Conservation (phyloP, 2,797 vertebrate species). For the Phaenicophaeus curvirostris region DNA sequence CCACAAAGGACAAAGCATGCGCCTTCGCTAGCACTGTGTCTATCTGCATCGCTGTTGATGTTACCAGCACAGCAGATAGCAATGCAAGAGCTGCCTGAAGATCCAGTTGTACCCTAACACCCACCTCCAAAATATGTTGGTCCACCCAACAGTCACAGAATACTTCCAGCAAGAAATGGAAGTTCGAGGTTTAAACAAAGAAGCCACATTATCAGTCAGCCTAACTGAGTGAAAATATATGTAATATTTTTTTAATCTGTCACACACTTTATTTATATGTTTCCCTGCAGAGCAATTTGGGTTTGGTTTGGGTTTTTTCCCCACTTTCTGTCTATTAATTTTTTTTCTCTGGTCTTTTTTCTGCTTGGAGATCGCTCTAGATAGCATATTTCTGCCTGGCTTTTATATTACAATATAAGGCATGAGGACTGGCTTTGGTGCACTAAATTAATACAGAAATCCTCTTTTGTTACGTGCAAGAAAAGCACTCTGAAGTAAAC, state of each 20-base stretch:
- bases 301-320: neutral
- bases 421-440: neutral
- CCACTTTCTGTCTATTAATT: neutral
- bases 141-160: neutral
- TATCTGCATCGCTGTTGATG: neutral
- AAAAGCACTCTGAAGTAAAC: neutral
- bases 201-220: neutral
- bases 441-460: neutral
- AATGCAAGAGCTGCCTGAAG: neutral
- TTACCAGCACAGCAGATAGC: neutral
- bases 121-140: fast-evolving
- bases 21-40: fast-evolving
- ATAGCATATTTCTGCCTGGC: neutral
- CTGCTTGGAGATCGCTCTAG: neutral
- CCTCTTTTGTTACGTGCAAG: neutral
- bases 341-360: neutral
- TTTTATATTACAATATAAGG: neutral
- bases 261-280: neutral
- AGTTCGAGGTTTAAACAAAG: neutral
- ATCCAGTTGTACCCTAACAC: neutral
- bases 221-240: neutral
- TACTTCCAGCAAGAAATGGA: neutral
- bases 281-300: neutral
- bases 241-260: neutral
- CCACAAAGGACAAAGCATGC: neutral